Evolutionary conservation across 1,140 invertebrate species (phyloP).

Genomic region (Pogonomyrmex barbatus): DNA sequence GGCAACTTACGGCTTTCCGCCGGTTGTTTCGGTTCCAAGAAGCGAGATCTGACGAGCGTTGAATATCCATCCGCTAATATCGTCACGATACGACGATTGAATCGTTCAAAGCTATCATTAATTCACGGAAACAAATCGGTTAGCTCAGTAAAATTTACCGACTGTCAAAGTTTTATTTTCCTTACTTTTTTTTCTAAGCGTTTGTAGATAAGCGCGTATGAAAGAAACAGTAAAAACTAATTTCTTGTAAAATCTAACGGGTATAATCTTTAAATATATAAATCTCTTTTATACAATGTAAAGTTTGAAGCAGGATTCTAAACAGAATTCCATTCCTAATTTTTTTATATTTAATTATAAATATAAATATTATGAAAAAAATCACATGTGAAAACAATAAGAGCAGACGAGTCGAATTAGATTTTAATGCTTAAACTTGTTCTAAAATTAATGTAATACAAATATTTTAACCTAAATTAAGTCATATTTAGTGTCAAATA

Average conservation of each 20-base stretch:
- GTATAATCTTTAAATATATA: background rate
- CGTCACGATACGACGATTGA: constrained; percentile 32
- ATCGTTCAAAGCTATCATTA: constrained; percentile 31
- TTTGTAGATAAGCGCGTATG: background rate
- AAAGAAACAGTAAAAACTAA: background rate
- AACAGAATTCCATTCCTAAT: background rate
- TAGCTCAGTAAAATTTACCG: background rate
- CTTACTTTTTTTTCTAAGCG: background rate
- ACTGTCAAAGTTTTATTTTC: constrained; percentile 7
- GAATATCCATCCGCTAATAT: constrained; percentile 45
- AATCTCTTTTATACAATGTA: background rate
- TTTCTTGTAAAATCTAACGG: background rate
- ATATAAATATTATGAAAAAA: background rate
- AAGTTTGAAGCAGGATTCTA: background rate
- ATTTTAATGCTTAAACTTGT: too few species aligned
- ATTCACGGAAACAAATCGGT: background rate
- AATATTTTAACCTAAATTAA: too few species aligned
- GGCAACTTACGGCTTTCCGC: constrained; percentile 45
- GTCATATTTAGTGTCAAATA: too few species aligned
- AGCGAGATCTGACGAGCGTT: constrained; percentile 39
- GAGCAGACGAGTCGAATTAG: too few species aligned
- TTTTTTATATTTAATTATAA: background rate
- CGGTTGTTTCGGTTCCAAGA: constrained; percentile 65
- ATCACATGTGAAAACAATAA: too few species aligned
- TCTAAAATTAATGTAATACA: too few species aligned